Evolutionary conservation across 2,888 invertebrate genomes (phyloP).

Genomic region (Hydriomena furcata): DNA sequence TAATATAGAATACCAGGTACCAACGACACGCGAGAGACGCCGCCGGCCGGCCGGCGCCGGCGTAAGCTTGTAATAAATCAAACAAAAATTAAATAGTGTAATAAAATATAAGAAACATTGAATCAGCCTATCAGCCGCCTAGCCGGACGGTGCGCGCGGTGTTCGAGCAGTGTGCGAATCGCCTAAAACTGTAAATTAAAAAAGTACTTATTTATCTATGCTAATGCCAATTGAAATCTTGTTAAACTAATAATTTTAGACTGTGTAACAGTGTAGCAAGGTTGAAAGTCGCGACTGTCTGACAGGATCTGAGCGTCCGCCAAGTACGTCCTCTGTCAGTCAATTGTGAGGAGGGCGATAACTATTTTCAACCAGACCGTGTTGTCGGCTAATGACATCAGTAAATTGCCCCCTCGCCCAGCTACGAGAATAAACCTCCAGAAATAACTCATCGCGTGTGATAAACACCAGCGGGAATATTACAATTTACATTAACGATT

Average conservation of each 20-base stretch:
- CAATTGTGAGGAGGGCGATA: conserved; percentile 61
- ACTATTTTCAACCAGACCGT: conserved; percentile 62
- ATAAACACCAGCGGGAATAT: conserved; percentile 22
- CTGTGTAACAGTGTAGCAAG: conserved; percentile 10
- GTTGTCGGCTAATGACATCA: conserved; percentile 56
- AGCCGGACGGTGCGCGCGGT: too few relatives aligned
- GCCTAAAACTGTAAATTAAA: too few relatives aligned
- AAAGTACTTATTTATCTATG: too few relatives aligned
- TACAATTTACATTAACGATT: conserved; percentile 7
- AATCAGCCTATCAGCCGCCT: too few relatives aligned
- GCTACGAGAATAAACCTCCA: conserved; percentile 56
- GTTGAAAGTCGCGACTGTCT: conserved; percentile 9
- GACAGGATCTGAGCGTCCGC: conserved; percentile 37
- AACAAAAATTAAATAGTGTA: too few relatives aligned
- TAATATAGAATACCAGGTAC: too few relatives aligned
- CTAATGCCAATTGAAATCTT: neutral
- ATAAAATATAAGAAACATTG: too few relatives aligned
- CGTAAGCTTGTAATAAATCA: too few relatives aligned
- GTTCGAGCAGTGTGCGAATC: too few relatives aligned
- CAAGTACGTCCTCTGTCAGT: conserved; percentile 48
- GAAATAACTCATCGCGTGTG: conserved; percentile 55
- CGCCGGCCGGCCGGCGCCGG: too few relatives aligned
- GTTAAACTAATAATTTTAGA: neutral
- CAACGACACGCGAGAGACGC: too few relatives aligned
- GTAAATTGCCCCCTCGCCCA: conserved; percentile 59